These are phyloP conservation scores for Clavelina lepadiformis DNA, from an alignment of 23 tunicate species.

Conservation along the genomic window DNA sequence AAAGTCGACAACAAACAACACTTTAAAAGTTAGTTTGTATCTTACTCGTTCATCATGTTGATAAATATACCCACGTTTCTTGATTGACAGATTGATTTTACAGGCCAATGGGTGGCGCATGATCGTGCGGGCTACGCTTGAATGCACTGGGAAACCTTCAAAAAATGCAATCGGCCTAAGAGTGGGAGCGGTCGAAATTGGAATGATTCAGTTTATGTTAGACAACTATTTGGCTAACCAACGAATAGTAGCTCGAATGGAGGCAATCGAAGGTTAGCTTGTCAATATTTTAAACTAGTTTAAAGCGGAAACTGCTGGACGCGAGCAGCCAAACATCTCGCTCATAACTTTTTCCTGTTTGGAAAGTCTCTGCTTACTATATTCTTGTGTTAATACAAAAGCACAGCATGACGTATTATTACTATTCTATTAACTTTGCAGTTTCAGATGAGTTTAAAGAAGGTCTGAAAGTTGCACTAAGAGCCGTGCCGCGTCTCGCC, in stretches of 20 bases:
- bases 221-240: conserved; percentile 40
- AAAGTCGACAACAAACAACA: neutral
- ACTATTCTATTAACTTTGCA: neutral
- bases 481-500: conserved; percentile 15
- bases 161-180: conserved; percentile 8
- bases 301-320: too few species aligned
- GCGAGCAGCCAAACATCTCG: too few species aligned
- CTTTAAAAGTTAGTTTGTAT: conserved; percentile 2
- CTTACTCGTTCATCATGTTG: neutral
- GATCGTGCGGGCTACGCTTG: conserved; percentile 18
- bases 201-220: conserved; percentile 37
- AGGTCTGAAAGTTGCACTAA: conserved; percentile 3
- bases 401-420: neutral
- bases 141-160: conserved; percentile 22
- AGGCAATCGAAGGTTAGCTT: conserved; percentile 31
- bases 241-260: conserved; percentile 31
- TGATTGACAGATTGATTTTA: too few species aligned
- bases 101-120: conserved; percentile 7
- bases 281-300: too few species aligned
- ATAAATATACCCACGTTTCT: neutral
- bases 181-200: conserved; percentile 33
- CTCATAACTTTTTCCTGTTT: too few species aligned
- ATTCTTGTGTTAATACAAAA: neutral
- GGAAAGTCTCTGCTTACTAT: too few species aligned
- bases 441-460: conserved; percentile 3